Evolutionary conservation across 1,140 invertebrate species (phyloP).

Genomic region (Ditylenchus dipsaci): DNA sequence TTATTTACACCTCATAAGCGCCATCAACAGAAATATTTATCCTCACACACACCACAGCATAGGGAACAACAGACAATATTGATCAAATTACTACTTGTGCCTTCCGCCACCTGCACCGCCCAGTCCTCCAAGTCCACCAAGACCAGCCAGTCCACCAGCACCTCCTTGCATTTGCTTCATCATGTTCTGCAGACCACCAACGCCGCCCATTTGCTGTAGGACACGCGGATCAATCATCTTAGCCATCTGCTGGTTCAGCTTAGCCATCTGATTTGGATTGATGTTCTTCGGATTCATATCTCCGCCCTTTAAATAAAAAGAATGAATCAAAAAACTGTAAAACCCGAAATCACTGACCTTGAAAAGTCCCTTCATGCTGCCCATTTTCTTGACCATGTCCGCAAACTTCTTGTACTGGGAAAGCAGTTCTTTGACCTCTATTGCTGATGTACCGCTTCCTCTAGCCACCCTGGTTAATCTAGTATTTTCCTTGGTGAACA

Average conservation of each 20-base stretch:
- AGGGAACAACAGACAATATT: too few relatives aligned
- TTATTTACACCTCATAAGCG: too few relatives aligned
- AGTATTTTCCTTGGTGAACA: constrained; percentile 87
- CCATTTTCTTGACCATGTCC: constrained; percentile 99
- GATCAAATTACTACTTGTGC: neutral
- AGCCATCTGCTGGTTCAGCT: constrained; percentile 98
- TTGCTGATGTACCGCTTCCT: constrained; percentile 86
- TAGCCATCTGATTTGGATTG: constrained; percentile 94
- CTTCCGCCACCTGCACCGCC: constrained; percentile 23
- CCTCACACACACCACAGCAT: too few relatives aligned
- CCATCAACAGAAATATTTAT: too few relatives aligned
- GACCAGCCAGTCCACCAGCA: constrained; percentile 22
- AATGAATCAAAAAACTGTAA: constrained; percentile 8
- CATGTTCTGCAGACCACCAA: constrained; percentile 41
- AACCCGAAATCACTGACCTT: constrained; percentile 64
- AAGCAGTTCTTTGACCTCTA: constrained; percentile 94
- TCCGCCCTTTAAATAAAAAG: constrained; percentile 67
- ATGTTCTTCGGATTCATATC: constrained; percentile 94
- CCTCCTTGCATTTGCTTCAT: constrained; percentile 43
- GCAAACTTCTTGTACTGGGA: constrained; percentile 99
- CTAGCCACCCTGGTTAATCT: constrained; percentile 80
- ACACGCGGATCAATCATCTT: constrained; percentile 99
- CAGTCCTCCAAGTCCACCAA: constrained; percentile 26
- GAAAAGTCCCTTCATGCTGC: constrained; percentile 96
- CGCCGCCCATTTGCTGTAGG: constrained; percentile 85